Evolutionary conservation across 2,113 vertebrate genomes (phyloP).

Genomic region (Hyla sarda): DNA sequence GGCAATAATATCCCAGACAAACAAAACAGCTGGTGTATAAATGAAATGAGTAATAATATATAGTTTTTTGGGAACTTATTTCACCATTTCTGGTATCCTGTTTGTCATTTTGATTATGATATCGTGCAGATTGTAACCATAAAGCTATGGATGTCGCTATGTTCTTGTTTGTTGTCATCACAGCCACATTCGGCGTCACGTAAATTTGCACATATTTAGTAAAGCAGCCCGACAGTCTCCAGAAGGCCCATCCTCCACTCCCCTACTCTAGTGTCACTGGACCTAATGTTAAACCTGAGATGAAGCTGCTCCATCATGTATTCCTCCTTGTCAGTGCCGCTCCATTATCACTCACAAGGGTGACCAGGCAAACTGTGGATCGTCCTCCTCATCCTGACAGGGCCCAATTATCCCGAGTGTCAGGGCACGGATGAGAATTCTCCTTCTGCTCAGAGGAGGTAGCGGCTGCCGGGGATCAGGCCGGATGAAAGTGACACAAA

Average conservation of each 20-base stretch:
- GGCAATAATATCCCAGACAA: too few species aligned
- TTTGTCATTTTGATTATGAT: too few species aligned
- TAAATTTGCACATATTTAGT: constrained; percentile 8
- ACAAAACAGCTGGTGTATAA: too few species aligned
- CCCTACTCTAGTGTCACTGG: constrained; percentile 24
- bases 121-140: too few species aligned
- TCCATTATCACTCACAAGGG: constrained; percentile 49
- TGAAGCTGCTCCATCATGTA: constrained; percentile 45
- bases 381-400: constrained; percentile 37
- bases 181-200: not conserved
- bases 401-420: constrained; percentile 46
- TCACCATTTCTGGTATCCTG: too few species aligned
- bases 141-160: too few species aligned
- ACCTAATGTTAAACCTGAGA: constrained; percentile 39
- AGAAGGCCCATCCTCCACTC: not conserved
- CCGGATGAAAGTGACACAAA: constrained; percentile 41
- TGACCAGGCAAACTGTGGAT: constrained; percentile 53
- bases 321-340: constrained; percentile 44
- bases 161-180: not conserved
- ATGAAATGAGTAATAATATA: too few species aligned
- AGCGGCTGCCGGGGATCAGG: constrained; percentile 29
- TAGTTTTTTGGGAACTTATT: too few species aligned
- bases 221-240: not conserved
- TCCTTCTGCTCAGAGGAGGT: constrained; percentile 17
- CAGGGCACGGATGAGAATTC: constrained; percentile 47